Conservation (phyloP, 2,113 vertebrate species). For the Gopherus evgoodei region DNA sequence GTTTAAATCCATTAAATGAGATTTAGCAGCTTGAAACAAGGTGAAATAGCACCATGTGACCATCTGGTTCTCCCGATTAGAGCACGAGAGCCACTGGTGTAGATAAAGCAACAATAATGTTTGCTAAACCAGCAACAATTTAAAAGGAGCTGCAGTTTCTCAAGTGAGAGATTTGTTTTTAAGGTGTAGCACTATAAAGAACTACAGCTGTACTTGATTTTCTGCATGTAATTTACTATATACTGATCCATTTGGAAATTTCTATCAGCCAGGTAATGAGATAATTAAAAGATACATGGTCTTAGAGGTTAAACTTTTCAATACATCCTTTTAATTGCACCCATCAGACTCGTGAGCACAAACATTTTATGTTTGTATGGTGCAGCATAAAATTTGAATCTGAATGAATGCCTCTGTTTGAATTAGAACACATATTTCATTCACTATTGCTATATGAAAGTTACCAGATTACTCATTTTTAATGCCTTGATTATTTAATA, state of each 20-base stretch:
- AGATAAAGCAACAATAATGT: neutral
- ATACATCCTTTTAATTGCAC: neutral
- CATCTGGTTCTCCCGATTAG: neutral
- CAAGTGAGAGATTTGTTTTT: neutral
- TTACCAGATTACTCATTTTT: neutral
- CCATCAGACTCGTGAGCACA: neutral
- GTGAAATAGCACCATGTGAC: neutral
- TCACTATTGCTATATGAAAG: neutral
- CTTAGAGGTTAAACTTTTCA: neutral
- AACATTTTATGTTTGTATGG: neutral
- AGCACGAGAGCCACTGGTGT: fast-evolving
- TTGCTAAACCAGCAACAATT: neutral
- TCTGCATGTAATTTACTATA: neutral
- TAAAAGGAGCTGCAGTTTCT: neutral
- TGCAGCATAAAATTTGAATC: neutral
- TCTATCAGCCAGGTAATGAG: neutral
- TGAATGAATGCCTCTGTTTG: neutral
- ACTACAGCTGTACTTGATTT: neutral
- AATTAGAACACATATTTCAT: neutral
- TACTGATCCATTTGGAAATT: neutral
- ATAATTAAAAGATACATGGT: neutral
- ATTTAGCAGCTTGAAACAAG: neutral
- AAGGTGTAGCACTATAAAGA: neutral
- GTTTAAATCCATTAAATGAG: neutral
- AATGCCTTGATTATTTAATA: neutral